phyloP scores from a whole-genome alignment of 2,888 invertebrate species.

The Perithous albicinctus region DNA sequence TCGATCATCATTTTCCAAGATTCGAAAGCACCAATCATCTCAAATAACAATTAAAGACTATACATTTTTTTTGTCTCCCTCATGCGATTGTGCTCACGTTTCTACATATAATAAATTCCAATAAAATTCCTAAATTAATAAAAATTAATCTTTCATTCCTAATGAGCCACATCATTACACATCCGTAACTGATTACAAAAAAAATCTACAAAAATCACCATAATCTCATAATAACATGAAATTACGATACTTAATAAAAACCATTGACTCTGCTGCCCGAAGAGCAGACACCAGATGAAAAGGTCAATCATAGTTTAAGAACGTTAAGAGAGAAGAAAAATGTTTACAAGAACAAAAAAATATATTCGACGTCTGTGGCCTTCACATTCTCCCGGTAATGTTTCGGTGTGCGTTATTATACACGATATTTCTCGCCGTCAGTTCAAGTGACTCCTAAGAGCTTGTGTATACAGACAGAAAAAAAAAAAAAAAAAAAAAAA shows the following conservation, averaged over 20 bases:
- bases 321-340: conserved; percentile 6
- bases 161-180: too few relatives aligned
- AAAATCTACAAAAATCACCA: too few relatives aligned
- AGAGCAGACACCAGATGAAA: neutral
- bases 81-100: too few relatives aligned
- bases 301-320: neutral
- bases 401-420: conserved; percentile 4
- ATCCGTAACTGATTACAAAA: neutral
- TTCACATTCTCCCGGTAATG: neutral
- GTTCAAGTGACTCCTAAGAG: conserved; percentile 33
- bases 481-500: conserved; percentile 9
- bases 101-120: too few relatives aligned
- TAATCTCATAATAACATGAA: too few relatives aligned
- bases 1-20: too few relatives aligned
- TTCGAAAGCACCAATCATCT: too few relatives aligned
- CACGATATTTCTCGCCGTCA: conserved; percentile 14
- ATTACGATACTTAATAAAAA: neutral
- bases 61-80: too few relatives aligned
- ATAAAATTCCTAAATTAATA: too few relatives aligned
- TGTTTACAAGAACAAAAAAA: neutral
- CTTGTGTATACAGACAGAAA: conserved; percentile 4
- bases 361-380: neutral
- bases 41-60: too few relatives aligned
- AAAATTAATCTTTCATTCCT: too few relatives aligned
- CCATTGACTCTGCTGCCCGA: neutral